A percentile compares a stretch with the other conserved stretches of the same genome.
Evolutionary conservation across 2,888 invertebrate genomes (phyloP).

Genomic region (Keiferia lycopersicella): DNA sequence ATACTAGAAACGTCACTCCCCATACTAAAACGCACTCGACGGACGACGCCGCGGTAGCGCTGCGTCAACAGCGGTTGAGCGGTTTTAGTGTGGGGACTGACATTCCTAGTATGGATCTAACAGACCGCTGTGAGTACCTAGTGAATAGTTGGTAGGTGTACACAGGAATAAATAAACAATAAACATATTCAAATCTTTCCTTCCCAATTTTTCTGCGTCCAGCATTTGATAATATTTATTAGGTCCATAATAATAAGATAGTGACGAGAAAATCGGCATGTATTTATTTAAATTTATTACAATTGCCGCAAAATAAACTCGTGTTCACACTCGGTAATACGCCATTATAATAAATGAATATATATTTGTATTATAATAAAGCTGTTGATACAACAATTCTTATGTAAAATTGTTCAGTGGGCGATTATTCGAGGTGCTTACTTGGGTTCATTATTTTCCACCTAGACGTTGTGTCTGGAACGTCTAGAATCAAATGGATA

Average conservation of each 20-base stretch:
- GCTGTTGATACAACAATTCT: slow-evolving; percentile 12
- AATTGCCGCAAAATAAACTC: slow-evolving; percentile 55
- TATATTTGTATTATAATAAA: slow-evolving; percentile 26
- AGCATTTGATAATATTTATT: slow-evolving; percentile 51
- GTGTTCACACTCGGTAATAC: slow-evolving; percentile 44
- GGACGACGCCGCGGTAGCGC: no score
- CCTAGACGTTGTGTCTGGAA: not conserved
- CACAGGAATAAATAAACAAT: not conserved
- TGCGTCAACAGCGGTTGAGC: no score
- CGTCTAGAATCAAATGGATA: no score
- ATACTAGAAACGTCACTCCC: no score
- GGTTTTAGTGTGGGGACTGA: no score
- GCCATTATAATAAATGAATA: slow-evolving; percentile 29
- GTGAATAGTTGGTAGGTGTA: no score
- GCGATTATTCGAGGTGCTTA: not conserved
- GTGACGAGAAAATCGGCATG: slow-evolving; percentile 53
- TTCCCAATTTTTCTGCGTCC: slow-evolving; percentile 14
- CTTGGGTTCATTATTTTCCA: not conserved
- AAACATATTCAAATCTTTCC: slow-evolving; percentile 32
- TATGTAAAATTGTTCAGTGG: slow-evolving; percentile 10
- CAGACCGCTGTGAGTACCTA: no score
- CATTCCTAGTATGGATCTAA: no score
- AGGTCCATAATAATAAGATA: slow-evolving; percentile 65
- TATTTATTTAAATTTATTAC: slow-evolving; percentile 70
- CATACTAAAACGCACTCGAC: no score